These are phyloP conservation scores for Genyomyrus donnyi DNA, from an alignment of 2,113 vertebrate species.

Conservation along the genomic window DNA sequence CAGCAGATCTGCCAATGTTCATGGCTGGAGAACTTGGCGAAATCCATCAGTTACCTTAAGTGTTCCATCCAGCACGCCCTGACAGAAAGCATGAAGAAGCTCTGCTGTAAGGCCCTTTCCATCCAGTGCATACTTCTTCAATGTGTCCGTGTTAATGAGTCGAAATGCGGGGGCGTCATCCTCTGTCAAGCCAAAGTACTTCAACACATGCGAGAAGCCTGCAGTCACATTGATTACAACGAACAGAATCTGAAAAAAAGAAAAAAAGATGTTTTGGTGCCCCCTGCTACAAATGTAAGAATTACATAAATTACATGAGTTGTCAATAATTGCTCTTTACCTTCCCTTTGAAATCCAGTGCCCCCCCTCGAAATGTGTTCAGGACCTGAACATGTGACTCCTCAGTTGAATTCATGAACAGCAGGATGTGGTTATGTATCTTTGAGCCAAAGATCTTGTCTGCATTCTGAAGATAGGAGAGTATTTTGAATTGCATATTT, in stretches of 20 bases:
- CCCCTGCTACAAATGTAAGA: background rate
- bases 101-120: constrained; percentile 32
- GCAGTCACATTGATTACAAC: constrained; percentile 67
- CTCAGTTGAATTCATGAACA: constrained; percentile 75
- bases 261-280: background rate
- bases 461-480: constrained; percentile 53
- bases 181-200: constrained; percentile 67
- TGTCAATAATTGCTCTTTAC: constrained; percentile 42
- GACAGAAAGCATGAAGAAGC: constrained; percentile 56
- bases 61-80: constrained; percentile 57
- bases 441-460: constrained; percentile 68
- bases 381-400: constrained; percentile 51
- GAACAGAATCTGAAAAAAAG: constrained; percentile 66
- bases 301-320: background rate
- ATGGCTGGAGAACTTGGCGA: background rate
- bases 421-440: constrained; percentile 71
- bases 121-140: constrained; percentile 63
- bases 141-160: constrained; percentile 65
- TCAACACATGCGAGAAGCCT: constrained; percentile 48
- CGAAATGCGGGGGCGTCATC: constrained; percentile 62
- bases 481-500: background rate
- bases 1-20: background rate
- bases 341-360: constrained; percentile 67
- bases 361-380: constrained; percentile 44
- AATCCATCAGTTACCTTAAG: constrained; percentile 60